These are phyloP conservation scores for Triplophysa yarkandensis DNA, from an alignment of 2,797 vertebrate genomes.

Conservation along the genomic window DNA sequence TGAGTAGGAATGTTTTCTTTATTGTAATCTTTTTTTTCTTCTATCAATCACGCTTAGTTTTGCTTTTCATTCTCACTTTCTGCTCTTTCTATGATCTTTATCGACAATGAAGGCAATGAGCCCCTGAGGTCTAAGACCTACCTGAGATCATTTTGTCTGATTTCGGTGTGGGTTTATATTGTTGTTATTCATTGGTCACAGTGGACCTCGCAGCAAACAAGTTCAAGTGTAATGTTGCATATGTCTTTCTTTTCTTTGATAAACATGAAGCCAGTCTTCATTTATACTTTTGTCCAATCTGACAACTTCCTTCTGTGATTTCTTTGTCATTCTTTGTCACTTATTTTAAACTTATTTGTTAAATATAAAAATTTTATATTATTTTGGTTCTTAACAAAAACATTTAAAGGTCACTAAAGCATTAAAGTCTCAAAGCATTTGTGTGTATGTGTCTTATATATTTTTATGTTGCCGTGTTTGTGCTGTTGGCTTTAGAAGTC, in stretches of 20 bases:
- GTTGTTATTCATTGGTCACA: conserved; percentile 43
- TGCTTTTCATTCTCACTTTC: conserved; percentile 3
- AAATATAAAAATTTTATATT: no score
- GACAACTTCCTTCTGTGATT: not conserved
- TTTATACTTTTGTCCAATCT: conserved; percentile 1
- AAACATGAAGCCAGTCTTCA: not conserved
- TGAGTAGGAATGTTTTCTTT: not conserved
- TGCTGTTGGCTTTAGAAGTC: no score
- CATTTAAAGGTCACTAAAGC: no score
- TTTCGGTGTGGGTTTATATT: conserved; percentile 54
- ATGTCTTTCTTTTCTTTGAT: not conserved
- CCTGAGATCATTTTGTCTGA: conserved; percentile 54
- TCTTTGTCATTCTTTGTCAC: conserved; percentile 14
- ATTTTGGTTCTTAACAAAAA: no score
- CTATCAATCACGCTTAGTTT: not conserved
- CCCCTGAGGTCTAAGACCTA: conserved; percentile 12
- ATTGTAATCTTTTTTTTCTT: not conserved
- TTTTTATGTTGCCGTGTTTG: no score
- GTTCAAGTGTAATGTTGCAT: conserved; percentile 33
- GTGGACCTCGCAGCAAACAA: conserved; percentile 45
- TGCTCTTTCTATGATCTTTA: conserved; percentile 14
- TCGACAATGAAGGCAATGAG: conserved; percentile 37
- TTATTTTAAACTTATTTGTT: not conserved
- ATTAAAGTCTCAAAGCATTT: no score
- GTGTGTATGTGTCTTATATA: no score